Evolutionary conservation across 2,888 invertebrate species (phyloP), one percentile per base, ranked within the genome.

Genomic region (Cheilosia soror): DNA sequence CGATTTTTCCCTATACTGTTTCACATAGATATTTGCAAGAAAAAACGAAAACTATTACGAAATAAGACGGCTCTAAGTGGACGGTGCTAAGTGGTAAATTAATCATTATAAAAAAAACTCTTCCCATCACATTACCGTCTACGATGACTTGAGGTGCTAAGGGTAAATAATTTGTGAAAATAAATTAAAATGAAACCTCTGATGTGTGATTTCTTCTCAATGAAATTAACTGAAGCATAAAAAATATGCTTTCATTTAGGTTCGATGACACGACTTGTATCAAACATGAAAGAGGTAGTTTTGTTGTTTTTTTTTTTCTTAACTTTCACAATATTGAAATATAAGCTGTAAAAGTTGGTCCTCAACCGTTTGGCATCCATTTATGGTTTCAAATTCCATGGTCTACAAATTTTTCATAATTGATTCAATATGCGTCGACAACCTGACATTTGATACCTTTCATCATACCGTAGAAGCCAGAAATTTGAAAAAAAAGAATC

Each of bases 101-200:
- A 11, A 7, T 11, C 2, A 20, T 25, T 7, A 25, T 6, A 49
- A 49, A 47, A 49, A 44, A 42, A 57, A 69, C 60, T 65, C 44
- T 49, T 42, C 15, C 40, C 53, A 53, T 44, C 5, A n/a, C n/a
- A n/a, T n/a, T n/a, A 15, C 42, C 31, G 65, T 51, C 65, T 20
- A 4, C 15, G 4, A 37, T 27, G 37, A 11, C 20, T 51, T 33
- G 33, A 37, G 25, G 29, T n/a, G 5, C n/a, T 44, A 44, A 5
- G 6, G 5, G 44, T n/a, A 27, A 29, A 75, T 68, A 68, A 75
- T 62, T 66, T 75, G 80, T 69, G 75, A 63, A 68, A 75, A 81
- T 75, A 68, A 81, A 76, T 81, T 79, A 76, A 69, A 60, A 42
- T 20, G 65, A 81, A 81, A 58, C 63, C 76, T 57, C 63, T 65